A percentile compares a stretch with the other conserved stretches of the same genome.
Evolutionary conservation across 2,797 vertebrate species (phyloP).

Genomic region (Oceanodroma leucorhoa): DNA sequence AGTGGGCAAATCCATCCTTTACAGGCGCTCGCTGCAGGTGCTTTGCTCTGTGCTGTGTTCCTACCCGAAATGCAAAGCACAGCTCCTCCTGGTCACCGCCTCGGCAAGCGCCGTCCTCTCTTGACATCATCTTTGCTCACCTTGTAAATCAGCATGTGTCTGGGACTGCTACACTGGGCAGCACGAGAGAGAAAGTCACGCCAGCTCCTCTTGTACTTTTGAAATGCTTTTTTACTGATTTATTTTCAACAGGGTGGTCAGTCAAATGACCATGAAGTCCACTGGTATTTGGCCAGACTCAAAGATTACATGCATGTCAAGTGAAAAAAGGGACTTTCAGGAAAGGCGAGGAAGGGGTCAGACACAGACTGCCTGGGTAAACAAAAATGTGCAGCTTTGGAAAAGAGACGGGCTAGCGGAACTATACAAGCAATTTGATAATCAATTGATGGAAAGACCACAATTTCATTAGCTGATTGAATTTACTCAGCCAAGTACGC

Average conservation of each 20-base stretch:
- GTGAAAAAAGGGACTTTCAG: not conserved
- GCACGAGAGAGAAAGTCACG: not conserved
- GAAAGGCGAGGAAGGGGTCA: not conserved
- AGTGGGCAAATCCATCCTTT: not conserved
- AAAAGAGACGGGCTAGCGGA: not conserved
- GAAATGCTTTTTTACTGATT: not conserved
- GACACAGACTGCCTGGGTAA: not conserved
- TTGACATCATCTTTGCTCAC: not conserved
- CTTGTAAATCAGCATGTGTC: not conserved
- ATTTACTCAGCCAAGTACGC: conserved; percentile 43
- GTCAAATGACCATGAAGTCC: not conserved
- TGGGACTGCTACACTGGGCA: not conserved
- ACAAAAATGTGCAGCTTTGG: not conserved
- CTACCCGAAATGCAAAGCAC: not conserved
- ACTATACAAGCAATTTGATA: not conserved
- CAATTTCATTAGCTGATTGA: conserved; percentile 20
- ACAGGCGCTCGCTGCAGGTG: fast-evolving
- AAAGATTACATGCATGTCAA: not conserved
- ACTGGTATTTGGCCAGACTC: not conserved
- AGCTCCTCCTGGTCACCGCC: not conserved
- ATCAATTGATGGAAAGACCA: not conserved
- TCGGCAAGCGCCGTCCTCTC: not conserved
- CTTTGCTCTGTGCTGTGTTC: not conserved
- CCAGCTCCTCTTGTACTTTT: not conserved
- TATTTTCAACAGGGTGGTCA: not conserved